Base-by-base conservation (phyloP, 2,797 vertebrate species). In the Synanceia verrucosa region DNA sequence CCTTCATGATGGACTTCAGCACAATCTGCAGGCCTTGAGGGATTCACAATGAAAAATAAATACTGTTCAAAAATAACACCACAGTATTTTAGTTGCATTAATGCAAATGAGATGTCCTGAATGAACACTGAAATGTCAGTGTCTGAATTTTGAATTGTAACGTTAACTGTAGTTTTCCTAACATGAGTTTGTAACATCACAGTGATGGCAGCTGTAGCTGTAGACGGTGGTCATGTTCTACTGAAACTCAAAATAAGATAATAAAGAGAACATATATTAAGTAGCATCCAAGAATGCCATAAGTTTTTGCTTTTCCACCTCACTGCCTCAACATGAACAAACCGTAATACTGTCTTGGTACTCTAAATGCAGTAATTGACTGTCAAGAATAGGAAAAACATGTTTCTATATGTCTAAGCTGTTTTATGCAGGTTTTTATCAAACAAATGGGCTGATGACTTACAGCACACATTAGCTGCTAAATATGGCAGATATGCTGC, bases 1-100 rank as follows among this genome's bases (percentile, higher is more conserved):
- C 98, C 93, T 99, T 99, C 95, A 99, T 99, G 88, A 99, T 99
- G 89, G 98, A 99, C 93, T 99, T 99, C 86, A 99, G 84, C 56
- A 99, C 98, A 29, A 99, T 99, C 94, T 99, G 98, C 76, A 99
- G 90, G 84, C 97, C 98, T 99, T 66, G 18, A 50, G 50, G 57
- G 9, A 34, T 18, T 46, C n/a, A 73, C 16, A 73, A 41, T 63
- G 19, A 72, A 43, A 51, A 37, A 19, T 1, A 48, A 7, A 33
- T 46, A 4, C 3, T 0, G 5, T 24, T 62, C 1, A 47, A 39
- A 10, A 39, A 36, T 2, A 56, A 57, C 16, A 18, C n/a, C n/a
- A 23, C 44, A 43, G 11, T 11, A 31, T 11, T 37, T 24, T 9
- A n/a, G 48, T 19, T 24, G 34, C 34, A 56, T 36, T 24, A n/a